These are phyloP conservation scores for Leistus spinibarbis DNA, from an alignment of 2,888 invertebrate species.

Conservation along the genomic window DNA sequence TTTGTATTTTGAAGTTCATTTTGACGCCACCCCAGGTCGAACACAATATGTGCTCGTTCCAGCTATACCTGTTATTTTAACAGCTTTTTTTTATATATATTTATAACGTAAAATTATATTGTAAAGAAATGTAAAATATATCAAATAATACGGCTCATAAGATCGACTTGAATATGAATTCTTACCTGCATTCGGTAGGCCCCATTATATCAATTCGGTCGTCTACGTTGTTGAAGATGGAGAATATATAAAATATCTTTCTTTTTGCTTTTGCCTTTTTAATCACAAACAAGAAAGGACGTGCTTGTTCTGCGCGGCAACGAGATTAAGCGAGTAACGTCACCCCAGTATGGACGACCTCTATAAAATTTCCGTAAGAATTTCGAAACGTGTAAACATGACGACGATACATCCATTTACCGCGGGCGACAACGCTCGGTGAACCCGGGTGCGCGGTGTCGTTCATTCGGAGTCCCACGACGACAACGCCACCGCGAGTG, in stretches of 20 bases:
- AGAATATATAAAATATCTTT: neutral
- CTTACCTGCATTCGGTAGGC: neutral
- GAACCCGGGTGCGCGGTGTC: neutral
- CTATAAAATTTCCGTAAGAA: neutral
- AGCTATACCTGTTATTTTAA: too few species aligned
- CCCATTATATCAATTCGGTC: neutral
- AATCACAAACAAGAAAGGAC: neutral
- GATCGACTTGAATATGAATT: neutral
- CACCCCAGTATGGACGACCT: neutral
- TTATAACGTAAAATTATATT: too few species aligned
- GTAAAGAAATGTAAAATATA: neutral
- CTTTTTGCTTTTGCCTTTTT: neutral
- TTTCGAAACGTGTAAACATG: neutral
- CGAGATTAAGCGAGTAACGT: neutral
- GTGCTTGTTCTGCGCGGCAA: neutral
- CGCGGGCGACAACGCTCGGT: neutral
- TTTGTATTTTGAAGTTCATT: too few species aligned
- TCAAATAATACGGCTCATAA: neutral
- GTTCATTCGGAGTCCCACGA: neutral
- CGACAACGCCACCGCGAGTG: neutral
- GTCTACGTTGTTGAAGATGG: neutral
- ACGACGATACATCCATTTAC: constrained; percentile 2
- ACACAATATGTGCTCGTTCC: too few species aligned
- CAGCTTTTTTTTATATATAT: too few species aligned
- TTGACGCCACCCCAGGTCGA: too few species aligned